Evolutionary conservation across 1,140 invertebrate species (phyloP), one percentile per base, ranked within the genome.

Genomic region (Lerema accius): DNA sequence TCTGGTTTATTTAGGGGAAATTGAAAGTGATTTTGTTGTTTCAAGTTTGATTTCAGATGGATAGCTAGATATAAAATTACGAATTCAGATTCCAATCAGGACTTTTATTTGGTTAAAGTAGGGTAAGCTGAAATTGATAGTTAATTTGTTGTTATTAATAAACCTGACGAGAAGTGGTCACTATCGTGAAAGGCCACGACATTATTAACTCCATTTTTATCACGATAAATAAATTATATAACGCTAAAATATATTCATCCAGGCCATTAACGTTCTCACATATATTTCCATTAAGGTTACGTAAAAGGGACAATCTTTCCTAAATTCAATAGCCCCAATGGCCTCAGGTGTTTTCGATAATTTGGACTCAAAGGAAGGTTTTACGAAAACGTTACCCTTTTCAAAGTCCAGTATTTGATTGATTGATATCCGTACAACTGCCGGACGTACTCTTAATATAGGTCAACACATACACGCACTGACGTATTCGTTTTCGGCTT

Each of bases 321-420:
- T 23, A 23, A 23, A 23, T 23, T 23, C 19, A 23, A 32, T 32
- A 32, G 4, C 28, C 28, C n/a, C 28, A 56, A 16, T 40, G 46
- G 61, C n/a, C 61, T 26, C 61, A 63, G 61, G 61, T 63, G 50
- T 37, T 51, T 51, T 32, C 26, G 16, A 13, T 4, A 19, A 51
- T 51, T 51, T 19, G 7, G 14, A 2, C 49, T 35, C 32, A 37
- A 51, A 35, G 28, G 28, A 32, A 32, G 28, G 9, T 32, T 32
- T 32, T 4, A 32, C 28, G 28, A 32, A 32, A 7, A 32, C 9
- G 4, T 32, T 4, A 32, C 28, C 28, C 28, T 32, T 23, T 32
- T 32, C 28, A 32, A 32, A 1, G 28, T 9, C 28, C 28, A 7
- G 9, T 32, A 32, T 32, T 32, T 9, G 28, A 32, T 32, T 32